A percentile compares a stretch with the other conserved stretches of the same genome.
Evolutionary conservation across 2,888 invertebrate genomes (phyloP).

Genomic region (Hydrotaea diabolus): DNA sequence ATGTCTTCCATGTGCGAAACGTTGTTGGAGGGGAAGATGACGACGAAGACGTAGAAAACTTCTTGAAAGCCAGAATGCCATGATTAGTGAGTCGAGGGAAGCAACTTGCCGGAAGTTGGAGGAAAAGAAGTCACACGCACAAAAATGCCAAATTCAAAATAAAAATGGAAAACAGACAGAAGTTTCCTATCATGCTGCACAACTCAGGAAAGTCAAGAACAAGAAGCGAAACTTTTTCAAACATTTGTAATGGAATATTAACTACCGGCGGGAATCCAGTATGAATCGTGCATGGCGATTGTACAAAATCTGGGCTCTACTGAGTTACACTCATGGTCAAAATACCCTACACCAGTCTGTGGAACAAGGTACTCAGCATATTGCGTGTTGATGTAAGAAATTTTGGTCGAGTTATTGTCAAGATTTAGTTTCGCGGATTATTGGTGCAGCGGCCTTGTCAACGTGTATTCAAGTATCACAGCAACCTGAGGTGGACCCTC

Average conservation of each 20-base stretch:
- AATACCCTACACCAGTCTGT: no score
- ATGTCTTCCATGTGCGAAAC: slow-evolving; percentile 15
- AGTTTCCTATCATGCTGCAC: slow-evolving; percentile 51
- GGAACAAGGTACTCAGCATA: no score
- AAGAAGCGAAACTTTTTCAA: slow-evolving; percentile 51
- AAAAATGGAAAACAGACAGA: slow-evolving; percentile 57
- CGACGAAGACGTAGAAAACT: slow-evolving; percentile 15
- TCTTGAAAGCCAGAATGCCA: slow-evolving; percentile 45
- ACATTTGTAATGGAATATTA: slow-evolving; percentile 21
- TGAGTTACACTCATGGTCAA: no score
- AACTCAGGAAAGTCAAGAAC: slow-evolving; percentile 27
- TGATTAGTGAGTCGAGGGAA: slow-evolving; percentile 59
- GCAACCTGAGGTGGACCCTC: no score
- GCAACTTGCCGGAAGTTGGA: slow-evolving; percentile 47
- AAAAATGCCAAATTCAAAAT: slow-evolving; percentile 33
- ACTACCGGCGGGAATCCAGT: background rate
- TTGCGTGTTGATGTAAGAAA: no score
- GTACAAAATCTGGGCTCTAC: no score
- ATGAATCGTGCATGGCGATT: background rate
- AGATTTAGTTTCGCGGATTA: no score
- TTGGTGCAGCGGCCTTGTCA: no score
- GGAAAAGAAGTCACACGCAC: slow-evolving; percentile 43
- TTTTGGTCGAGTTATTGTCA: no score
- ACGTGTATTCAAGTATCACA: no score
- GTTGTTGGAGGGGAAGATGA: background rate